phyloP scores from a whole-genome alignment of 1,140 invertebrate species.

The Drosophila nigromelanica region DNA sequence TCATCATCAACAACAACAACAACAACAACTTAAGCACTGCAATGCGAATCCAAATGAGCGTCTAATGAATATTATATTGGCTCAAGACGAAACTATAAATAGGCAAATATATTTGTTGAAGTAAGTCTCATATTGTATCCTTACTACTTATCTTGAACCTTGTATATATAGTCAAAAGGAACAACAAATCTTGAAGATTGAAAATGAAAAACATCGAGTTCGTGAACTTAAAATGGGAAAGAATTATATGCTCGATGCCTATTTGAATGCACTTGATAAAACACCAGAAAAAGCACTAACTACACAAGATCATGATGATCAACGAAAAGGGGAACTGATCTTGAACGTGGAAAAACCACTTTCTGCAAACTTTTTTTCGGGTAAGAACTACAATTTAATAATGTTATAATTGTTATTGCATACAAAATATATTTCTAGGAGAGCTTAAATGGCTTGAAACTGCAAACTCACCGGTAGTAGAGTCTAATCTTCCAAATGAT shows the following conservation, averaged over 20 bases:
- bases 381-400: not conserved
- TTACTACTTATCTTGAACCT: not conserved
- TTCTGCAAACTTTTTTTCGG: not conserved
- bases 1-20: not conserved
- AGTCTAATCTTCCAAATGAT: constrained; percentile 14
- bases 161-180: constrained; percentile 88
- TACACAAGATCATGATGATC: constrained; percentile 11
- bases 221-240: constrained; percentile 90
- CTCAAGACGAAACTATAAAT: constrained; percentile 92
- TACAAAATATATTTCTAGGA: not conserved
- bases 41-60: constrained; percentile 85
- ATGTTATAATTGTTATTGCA: not conserved
- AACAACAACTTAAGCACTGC: not conserved
- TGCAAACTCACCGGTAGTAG: not conserved
- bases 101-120: constrained; percentile 88
- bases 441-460: not conserved
- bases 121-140: constrained; percentile 66
- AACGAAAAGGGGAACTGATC: constrained; percentile 59
- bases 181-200: constrained; percentile 89
- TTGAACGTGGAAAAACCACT: not conserved
- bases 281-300: constrained; percentile 70
- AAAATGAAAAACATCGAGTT: constrained; percentile 89
- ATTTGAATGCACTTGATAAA: constrained; percentile 86
- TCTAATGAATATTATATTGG: constrained; percentile 90
- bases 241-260: constrained; percentile 92